These are phyloP conservation scores for Drosophila setifemur DNA, from an alignment of 1,140 invertebrate genomes.

Conservation along the genomic window DNA sequence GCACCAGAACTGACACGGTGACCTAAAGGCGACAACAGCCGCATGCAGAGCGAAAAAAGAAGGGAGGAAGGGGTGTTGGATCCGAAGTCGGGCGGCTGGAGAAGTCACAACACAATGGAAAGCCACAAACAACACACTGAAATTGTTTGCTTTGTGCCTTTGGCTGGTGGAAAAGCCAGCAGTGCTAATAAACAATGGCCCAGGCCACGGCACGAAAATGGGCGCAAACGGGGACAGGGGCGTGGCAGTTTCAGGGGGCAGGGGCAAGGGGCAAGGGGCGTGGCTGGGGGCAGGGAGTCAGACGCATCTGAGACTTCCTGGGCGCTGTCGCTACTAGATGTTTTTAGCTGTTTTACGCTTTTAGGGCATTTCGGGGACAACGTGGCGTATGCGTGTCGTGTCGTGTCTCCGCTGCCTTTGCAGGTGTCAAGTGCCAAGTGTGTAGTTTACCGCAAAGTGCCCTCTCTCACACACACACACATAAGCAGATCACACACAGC, in stretches of 20 bases:
- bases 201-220: neutral
- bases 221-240: neutral
- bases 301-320: constrained; percentile 36
- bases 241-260: neutral
- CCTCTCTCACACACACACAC: too few species aligned
- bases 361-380: constrained; percentile 37
- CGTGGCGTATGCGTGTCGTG: constrained; percentile 39
- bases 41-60: constrained; percentile 21
- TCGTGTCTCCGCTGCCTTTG: constrained; percentile 25
- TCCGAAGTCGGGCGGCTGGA: neutral
- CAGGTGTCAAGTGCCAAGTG: constrained; percentile 58
- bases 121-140: constrained; percentile 25
- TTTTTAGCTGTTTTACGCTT: constrained; percentile 49
- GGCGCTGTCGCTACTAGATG: constrained; percentile 26
- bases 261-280: neutral
- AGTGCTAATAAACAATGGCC: constrained; percentile 42
- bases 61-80: too few species aligned
- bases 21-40: constrained; percentile 62
- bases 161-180: constrained; percentile 20
- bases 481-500: too few species aligned
- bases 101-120: constrained; percentile 19
- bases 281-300: neutral
- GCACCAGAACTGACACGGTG: constrained; percentile 57
- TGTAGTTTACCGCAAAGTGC: constrained; percentile 51
- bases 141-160: constrained; percentile 34